A percentile compares a stretch with the other conserved stretches of the same genome.
Evolutionary conservation across 2,797 vertebrate species (phyloP).

Genomic region (Aulostomus chinensis): DNA sequence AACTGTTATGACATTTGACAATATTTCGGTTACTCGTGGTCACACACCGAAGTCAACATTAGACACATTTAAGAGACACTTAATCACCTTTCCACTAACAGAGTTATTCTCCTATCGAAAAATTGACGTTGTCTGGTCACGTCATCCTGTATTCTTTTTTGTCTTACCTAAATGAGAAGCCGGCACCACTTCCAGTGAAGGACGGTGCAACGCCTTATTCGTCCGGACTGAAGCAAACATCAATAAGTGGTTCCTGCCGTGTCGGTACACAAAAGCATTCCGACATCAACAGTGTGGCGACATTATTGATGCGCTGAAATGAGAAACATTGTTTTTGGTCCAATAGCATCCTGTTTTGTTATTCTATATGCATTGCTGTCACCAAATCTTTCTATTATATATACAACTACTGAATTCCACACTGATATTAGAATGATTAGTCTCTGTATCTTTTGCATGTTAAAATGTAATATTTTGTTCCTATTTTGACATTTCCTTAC

Average conservation of each 20-base stretch:
- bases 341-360: too few relatives aligned
- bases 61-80: background rate
- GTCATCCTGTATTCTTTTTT: background rate
- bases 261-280: background rate
- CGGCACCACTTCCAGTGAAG: constrained; percentile 31
- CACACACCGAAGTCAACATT: background rate
- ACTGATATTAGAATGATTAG: too few relatives aligned
- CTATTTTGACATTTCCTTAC: too few relatives aligned
- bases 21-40: background rate
- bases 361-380: too few relatives aligned
- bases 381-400: background rate
- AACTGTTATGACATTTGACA: background rate
- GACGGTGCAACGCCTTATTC: constrained; percentile 36
- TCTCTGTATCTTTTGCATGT: too few relatives aligned
- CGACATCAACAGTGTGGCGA: too few relatives aligned
- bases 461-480: too few relatives aligned
- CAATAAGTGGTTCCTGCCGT: constrained; percentile 23
- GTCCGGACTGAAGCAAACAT: constrained; percentile 45
- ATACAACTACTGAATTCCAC: too few relatives aligned
- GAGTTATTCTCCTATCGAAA: too few relatives aligned
- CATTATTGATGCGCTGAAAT: too few relatives aligned
- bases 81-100: background rate
- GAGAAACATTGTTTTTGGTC: too few relatives aligned
- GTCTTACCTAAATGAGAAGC: constrained; percentile 44
- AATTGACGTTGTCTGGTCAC: too few relatives aligned